Conservation (phyloP, 2,797 vertebrate species). For the Pangasius djambal region DNA sequence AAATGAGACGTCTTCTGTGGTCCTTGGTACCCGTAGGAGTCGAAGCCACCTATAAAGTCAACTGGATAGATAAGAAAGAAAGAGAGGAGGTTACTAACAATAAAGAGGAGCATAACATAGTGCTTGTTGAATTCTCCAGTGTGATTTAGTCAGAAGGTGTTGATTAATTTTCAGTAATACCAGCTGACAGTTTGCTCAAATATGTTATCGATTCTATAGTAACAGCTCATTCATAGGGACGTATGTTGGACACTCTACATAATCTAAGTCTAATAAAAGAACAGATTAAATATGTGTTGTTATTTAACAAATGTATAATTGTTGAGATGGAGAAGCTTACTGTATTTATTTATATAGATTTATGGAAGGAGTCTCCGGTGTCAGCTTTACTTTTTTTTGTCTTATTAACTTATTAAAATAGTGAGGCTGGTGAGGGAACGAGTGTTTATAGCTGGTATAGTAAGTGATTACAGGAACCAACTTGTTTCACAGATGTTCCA, state of each 20-base stretch:
- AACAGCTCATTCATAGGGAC: background rate
- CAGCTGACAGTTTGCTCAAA: background rate
- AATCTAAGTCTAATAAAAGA: background rate
- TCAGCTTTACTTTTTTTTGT: background rate
- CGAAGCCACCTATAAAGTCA: conserved; percentile 99
- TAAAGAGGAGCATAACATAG: background rate
- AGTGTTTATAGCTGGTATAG: background rate
- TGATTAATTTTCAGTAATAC: background rate
- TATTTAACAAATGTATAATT: background rate
- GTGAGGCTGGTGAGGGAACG: background rate
- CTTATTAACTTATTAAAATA: background rate
- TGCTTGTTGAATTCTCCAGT: background rate
- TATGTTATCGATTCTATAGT: background rate
- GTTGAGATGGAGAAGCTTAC: background rate
- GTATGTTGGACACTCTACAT: background rate
- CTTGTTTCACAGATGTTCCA: background rate
- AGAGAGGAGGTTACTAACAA: background rate
- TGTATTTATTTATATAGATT: background rate
- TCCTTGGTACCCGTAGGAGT: conserved; percentile 98
- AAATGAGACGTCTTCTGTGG: conserved; percentile 99
- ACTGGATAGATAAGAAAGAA: conserved; percentile 73
- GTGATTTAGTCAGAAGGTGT: background rate
- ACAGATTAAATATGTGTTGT: background rate
- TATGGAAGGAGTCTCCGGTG: background rate
- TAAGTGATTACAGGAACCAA: background rate